Percentiles rank a stretch among this genome's conserved stretches.
Conservation (phyloP, 2,888 invertebrate species). For the Oligia strigilis region DNA sequence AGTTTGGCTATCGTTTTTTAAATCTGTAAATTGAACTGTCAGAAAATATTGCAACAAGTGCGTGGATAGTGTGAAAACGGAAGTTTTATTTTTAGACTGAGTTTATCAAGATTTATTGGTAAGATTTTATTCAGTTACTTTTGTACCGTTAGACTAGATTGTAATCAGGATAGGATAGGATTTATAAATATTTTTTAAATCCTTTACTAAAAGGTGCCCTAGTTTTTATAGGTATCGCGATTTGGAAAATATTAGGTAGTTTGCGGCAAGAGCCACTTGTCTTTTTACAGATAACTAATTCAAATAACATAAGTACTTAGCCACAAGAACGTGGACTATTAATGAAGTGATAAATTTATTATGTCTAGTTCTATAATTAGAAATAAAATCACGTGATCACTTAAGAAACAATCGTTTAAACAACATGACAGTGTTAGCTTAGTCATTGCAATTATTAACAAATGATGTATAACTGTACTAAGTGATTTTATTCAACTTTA, state of each 20-base stretch:
- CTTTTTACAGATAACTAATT: background rate
- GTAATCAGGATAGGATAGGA: too few species aligned
- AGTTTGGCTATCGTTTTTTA: conserved; percentile 35
- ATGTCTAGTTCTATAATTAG: conserved; percentile 49
- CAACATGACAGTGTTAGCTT: conserved; percentile 38
- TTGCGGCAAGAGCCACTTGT: background rate
- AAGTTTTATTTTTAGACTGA: conserved; percentile 25
- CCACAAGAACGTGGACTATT: conserved; percentile 21
- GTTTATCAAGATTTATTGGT: conserved; percentile 41
- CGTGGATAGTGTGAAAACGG: conserved; percentile 43
- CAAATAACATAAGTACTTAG: background rate
- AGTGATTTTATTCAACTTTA: conserved; percentile 19
- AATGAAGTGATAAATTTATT: conserved; percentile 48
- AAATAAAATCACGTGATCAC: conserved; percentile 48
- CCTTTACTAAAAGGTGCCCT: background rate
- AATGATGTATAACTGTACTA: conserved; percentile 15
- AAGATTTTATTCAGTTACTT: conserved; percentile 25
- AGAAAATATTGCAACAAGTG: conserved; percentile 40
- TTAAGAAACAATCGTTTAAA: conserved; percentile 42
- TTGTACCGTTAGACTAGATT: background rate
- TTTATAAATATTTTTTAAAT: background rate
- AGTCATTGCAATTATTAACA: conserved; percentile 40
- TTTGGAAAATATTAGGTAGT: background rate
- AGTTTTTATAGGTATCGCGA: background rate
- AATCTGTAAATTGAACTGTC: conserved; percentile 45